These are phyloP conservation scores for Microtus montanus DNA, from an alignment of 2,113 vertebrate species.

Conservation along the genomic window DNA sequence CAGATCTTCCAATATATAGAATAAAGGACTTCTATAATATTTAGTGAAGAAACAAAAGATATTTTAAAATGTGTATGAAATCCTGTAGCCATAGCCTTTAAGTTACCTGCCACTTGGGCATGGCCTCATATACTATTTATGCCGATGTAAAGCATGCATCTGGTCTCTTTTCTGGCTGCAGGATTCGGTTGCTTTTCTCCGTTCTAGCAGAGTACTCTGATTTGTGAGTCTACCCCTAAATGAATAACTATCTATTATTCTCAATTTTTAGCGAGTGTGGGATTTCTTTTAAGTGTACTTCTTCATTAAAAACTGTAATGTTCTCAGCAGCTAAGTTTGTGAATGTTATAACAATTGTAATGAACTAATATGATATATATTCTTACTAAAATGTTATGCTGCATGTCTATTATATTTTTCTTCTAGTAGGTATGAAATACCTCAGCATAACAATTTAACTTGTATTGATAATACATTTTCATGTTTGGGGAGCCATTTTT, in stretches of 20 bases:
- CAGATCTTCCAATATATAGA: not conserved
- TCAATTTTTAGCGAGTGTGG: too few species aligned
- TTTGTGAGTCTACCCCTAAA: too few species aligned
- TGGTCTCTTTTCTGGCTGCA: too few species aligned
- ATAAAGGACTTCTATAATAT: not conserved
- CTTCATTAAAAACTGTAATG: not conserved
- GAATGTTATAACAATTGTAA: not conserved
- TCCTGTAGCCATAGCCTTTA: too few species aligned
- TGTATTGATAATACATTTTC: not conserved
- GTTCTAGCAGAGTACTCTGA: too few species aligned
- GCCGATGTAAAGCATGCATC: too few species aligned
- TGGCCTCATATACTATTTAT: too few species aligned
- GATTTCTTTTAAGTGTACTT: too few species aligned
- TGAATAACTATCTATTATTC: too few species aligned
- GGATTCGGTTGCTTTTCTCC: too few species aligned
- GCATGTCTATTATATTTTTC: not conserved
- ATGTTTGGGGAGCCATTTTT: not conserved
- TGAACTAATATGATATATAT: not conserved
- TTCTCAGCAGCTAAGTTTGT: not conserved
- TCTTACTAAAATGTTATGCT: not conserved
- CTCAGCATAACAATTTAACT: not conserved
- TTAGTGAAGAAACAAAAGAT: not conserved
- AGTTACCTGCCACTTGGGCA: too few species aligned
- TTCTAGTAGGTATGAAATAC: not conserved
- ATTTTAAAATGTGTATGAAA: not conserved